Evolutionary conservation across 2,888 invertebrate genomes (phyloP).

Genomic region (Neoitamus cyanurus): DNA sequence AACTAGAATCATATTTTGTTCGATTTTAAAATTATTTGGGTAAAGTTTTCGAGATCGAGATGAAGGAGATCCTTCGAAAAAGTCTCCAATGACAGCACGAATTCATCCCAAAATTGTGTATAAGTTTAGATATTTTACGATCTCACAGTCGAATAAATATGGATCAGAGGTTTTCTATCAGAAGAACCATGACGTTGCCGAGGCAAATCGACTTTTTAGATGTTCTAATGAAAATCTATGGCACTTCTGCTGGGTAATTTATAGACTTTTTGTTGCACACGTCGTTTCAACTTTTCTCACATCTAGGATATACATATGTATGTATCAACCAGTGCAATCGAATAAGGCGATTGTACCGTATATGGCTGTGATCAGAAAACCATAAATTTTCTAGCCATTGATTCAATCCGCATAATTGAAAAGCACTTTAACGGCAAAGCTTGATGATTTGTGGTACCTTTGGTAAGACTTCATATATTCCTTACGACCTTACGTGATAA

Average conservation of each 20-base stretch:
- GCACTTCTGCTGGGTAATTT: neutral
- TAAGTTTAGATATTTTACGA: neutral
- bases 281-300: too few species aligned
- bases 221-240: neutral
- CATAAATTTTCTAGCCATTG: too few species aligned
- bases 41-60: neutral
- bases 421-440: too few species aligned
- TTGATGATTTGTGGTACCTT: too few species aligned
- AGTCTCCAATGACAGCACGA: neutral
- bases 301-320: too few species aligned
- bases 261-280: too few species aligned
- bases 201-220: neutral
- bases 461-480: too few species aligned
- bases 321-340: too few species aligned
- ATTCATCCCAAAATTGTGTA: neutral
- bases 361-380: too few species aligned
- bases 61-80: neutral
- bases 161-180: neutral
- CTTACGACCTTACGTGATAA: too few species aligned
- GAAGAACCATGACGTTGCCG: neutral
- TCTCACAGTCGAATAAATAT: neutral
- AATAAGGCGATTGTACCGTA: too few species aligned
- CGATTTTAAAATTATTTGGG: neutral
- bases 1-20: neutral
- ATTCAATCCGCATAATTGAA: too few species aligned